These are phyloP conservation scores for Dicrurus megarhynchus DNA, from an alignment of 2,113 vertebrate genomes.

Conservation along the genomic window DNA sequence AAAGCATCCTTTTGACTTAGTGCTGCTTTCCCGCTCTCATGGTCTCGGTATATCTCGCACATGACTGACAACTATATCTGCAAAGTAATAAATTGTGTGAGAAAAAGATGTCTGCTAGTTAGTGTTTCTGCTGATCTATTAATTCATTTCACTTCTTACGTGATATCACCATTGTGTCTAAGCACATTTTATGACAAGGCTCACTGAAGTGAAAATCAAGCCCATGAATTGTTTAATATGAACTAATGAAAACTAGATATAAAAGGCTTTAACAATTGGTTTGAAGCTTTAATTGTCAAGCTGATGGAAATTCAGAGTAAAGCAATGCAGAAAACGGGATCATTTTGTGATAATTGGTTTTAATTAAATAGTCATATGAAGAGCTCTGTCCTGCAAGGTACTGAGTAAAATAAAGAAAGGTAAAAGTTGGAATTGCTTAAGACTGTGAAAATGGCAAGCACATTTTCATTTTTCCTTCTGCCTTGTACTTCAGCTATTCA, in stretches of 20 bases:
- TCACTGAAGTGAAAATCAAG: constrained; percentile 75
- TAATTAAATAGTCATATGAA: constrained; percentile 63
- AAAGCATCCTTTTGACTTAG: constrained; percentile 33
- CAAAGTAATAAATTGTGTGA: constrained; percentile 60
- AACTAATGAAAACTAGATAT: constrained; percentile 79
- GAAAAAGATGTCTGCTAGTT: constrained; percentile 35
- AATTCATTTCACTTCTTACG: constrained; percentile 67
- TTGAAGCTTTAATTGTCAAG: constrained; percentile 73
- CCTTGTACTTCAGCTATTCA: not conserved
- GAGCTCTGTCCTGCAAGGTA: not conserved
- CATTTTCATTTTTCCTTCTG: not conserved
- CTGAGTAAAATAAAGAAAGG: not conserved
- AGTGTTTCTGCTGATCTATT: constrained; percentile 71
- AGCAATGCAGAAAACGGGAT: constrained; percentile 59
- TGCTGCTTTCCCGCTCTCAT: not conserved
- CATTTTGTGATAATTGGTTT: constrained; percentile 59
- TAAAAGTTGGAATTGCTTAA: not conserved
- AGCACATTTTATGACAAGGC: constrained; percentile 71
- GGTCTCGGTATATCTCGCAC: not conserved
- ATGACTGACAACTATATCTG: constrained; percentile 57
- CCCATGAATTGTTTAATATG: constrained; percentile 76
- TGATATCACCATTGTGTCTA: constrained; percentile 66
- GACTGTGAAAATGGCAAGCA: not conserved
- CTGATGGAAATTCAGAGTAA: constrained; percentile 69
- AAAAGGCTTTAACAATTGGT: constrained; percentile 73